Evolutionary conservation across 2,888 invertebrate species (phyloP).

Genomic region (Meganola albula): DNA sequence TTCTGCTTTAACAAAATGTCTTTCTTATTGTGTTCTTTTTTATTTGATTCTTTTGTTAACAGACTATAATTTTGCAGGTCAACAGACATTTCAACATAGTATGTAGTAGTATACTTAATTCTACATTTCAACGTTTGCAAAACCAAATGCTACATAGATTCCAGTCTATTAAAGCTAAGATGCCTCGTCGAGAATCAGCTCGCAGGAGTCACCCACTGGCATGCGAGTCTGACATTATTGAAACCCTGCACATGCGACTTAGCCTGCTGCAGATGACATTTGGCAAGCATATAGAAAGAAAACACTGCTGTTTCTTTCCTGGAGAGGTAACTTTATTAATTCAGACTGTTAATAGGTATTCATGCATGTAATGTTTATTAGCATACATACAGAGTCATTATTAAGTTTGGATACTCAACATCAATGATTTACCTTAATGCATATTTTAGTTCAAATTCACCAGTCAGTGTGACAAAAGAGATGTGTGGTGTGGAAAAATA

Average conservation of each 20-base stretch:
- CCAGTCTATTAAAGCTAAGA: conserved; percentile 91
- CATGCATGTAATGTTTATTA: no score
- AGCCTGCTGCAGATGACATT: conserved; percentile 95
- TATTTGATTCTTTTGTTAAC: no score
- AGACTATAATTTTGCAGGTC: conserved; percentile 84
- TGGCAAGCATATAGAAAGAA: conserved; percentile 95
- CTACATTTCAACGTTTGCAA: conserved; percentile 90
- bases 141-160: conserved; percentile 90
- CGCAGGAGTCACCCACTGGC: conserved; percentile 93
- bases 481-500: no score
- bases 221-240: conserved; percentile 94
- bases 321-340: conserved; percentile 96
- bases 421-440: no score
- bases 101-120: conserved; percentile 88
- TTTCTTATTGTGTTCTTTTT: background rate
- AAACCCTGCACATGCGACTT: conserved; percentile 94
- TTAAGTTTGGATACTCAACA: no score
- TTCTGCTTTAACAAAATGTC: conserved; percentile 5
- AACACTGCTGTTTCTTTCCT: conserved; percentile 95
- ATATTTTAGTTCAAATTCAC: no score
- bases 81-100: conserved; percentile 88
- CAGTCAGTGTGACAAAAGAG: no score
- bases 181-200: conserved; percentile 95
- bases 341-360: no score
- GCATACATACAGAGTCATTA: no score